Evolutionary conservation across 2,113 vertebrate genomes (phyloP).

Genomic region (Oncorhynchus gorbuscha): DNA sequence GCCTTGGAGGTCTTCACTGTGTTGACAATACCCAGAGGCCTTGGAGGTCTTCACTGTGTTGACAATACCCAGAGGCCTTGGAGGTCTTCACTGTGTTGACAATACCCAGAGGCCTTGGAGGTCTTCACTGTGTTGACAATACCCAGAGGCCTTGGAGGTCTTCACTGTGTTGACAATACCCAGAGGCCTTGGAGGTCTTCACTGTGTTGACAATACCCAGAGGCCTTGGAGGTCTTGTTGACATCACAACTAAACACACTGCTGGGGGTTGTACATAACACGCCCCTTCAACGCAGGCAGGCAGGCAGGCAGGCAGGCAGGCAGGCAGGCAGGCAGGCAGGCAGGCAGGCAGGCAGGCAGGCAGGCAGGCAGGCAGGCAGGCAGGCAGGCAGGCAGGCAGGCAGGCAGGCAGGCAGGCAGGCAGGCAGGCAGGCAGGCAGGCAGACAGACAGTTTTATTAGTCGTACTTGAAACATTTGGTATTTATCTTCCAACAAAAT

Average conservation of each 20-base stretch:
- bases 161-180: constrained; percentile 64
- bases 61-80: constrained; percentile 70
- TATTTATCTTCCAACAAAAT: too few relatives aligned
- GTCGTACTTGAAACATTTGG: too few relatives aligned
- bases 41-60: constrained; percentile 67
- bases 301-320: too few relatives aligned
- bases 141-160: constrained; percentile 71
- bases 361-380: too few relatives aligned
- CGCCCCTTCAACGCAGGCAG: rapidly evolving
- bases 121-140: constrained; percentile 64
- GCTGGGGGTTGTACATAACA: constrained; percentile 19
- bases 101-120: constrained; percentile 69
- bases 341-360: too few relatives aligned
- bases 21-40: constrained; percentile 70
- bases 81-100: constrained; percentile 66
- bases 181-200: constrained; percentile 71
- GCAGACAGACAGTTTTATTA: too few relatives aligned
- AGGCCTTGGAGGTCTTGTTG: too few relatives aligned
- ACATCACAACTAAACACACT: constrained; percentile 46
- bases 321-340: too few relatives aligned
- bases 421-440: too few relatives aligned
- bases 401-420: too few relatives aligned
- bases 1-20: constrained; percentile 66
- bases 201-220: constrained; percentile 62
- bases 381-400: too few relatives aligned